Base-by-base conservation (phyloP, 2,797 vertebrate species). In the Gobio occitaniae region DNA sequence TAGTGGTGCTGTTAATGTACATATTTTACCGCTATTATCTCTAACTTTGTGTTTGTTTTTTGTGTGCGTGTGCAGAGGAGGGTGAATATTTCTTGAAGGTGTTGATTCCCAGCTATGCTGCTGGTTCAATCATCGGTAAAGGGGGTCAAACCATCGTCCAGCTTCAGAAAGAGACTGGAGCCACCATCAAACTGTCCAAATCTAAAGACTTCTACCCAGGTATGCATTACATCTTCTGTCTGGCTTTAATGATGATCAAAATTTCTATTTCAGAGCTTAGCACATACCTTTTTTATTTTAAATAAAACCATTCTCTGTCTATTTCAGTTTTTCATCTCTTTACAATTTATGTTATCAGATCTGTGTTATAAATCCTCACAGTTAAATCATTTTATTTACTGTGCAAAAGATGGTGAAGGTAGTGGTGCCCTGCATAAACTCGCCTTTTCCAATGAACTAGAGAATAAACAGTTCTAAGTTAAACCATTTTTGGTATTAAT, bases 141-240 rank as follows among this genome's bases (percentile, higher is more conserved):
- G 97, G 97, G 19, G 97, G 97, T 82, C 97, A 98, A 93, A 98
- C 97, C 89, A 98, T 98, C 83, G 97, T 98, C 89, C 97, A 98
- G 93, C 93, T 98, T 86, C 97, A 98, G 95, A 97, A 98, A 90
- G 97, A 98, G 94, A 98, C 97, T 0, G 97, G 97, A 21, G 97
- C 97, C 92, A 98, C 97, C 88, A 98, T 98, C 94, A 98, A 98
- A 91, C 96, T 98, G 91, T 98, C 97, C 92, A 98, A 98, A 95
- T 98, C 97, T 94, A 98, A 98, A 96, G 97, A 98, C 94, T 98
- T 98, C 93, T 98, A 98, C 92, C 97, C 97, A 89, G 97, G 97
- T 98, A 93, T 95, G 94, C 59, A 19, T 75, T 47, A 78, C n/a
- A 78, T 85, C 9, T 52, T 36, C 17, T 38, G 10, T 70, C 41